These are phyloP conservation scores for Turnix velox DNA, from an alignment of 2,113 vertebrate genomes.

Conservation along the genomic window DNA sequence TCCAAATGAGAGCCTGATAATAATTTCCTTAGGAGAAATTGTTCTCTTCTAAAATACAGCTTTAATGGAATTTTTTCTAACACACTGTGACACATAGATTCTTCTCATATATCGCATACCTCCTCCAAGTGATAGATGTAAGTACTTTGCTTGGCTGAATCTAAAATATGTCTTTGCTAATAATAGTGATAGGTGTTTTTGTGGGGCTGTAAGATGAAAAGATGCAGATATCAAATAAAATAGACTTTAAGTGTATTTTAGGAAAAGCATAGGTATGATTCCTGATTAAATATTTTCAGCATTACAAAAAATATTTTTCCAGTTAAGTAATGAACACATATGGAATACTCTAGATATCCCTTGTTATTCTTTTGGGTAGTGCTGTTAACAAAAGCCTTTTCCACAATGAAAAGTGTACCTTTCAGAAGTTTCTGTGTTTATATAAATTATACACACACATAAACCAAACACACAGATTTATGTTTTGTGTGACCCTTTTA, in stretches of 20 bases:
- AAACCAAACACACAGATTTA: conserved; percentile 74
- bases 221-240: background rate
- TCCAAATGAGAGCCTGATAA: background rate
- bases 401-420: conserved; percentile 33
- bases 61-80: background rate
- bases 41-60: background rate
- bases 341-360: background rate
- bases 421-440: conserved; percentile 66
- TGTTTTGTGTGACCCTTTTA: conserved; percentile 79
- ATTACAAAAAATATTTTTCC: background rate
- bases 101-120: background rate
- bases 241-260: background rate
- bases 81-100: background rate
- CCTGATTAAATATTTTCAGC: background rate
- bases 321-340: background rate
- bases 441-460: conserved; percentile 69
- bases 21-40: background rate
- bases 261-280: background rate
- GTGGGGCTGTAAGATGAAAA: background rate
- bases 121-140: background rate
- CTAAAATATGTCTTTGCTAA: background rate
- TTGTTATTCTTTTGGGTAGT: conserved; percentile 36
- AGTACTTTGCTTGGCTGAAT: background rate
- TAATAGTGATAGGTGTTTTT: background rate
- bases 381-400: conserved; percentile 65